phyloP scores from a whole-genome alignment of 2,113 vertebrate species.

The Emydura subglobosa region DNA sequence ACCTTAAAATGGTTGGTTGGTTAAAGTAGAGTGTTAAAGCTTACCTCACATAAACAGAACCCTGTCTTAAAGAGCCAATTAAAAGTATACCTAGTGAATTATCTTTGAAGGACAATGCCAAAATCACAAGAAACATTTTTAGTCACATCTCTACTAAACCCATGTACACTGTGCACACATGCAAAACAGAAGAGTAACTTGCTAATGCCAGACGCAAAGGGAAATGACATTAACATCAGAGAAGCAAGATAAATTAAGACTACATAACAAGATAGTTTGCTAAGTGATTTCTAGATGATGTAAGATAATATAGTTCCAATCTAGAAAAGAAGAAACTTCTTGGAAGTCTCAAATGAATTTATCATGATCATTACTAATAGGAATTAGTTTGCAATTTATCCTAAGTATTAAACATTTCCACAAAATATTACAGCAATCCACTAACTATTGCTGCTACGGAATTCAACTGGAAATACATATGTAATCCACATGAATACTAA shows the following conservation, averaged over 20 bases:
- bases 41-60: background rate
- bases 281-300: background rate
- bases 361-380: background rate
- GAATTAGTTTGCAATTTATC: background rate
- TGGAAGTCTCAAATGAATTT: background rate
- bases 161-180: background rate
- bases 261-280: background rate
- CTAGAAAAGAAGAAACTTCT: background rate
- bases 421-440: background rate
- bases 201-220: background rate
- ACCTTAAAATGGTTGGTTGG: background rate
- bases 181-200: background rate
- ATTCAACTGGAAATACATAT: background rate
- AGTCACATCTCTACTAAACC: background rate
- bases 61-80: background rate
- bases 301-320: too few relatives aligned
- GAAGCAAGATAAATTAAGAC: background rate
- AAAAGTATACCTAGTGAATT: background rate
- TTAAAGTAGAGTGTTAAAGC: fast-evolving
- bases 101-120: background rate
- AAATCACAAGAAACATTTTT: fast-evolving
- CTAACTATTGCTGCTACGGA: background rate
- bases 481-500: background rate
- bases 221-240: fast-evolving
- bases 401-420: background rate